These are phyloP conservation scores for Danionella cerebrum DNA, from an alignment of 2,113 vertebrate genomes.

Conservation along the genomic window DNA sequence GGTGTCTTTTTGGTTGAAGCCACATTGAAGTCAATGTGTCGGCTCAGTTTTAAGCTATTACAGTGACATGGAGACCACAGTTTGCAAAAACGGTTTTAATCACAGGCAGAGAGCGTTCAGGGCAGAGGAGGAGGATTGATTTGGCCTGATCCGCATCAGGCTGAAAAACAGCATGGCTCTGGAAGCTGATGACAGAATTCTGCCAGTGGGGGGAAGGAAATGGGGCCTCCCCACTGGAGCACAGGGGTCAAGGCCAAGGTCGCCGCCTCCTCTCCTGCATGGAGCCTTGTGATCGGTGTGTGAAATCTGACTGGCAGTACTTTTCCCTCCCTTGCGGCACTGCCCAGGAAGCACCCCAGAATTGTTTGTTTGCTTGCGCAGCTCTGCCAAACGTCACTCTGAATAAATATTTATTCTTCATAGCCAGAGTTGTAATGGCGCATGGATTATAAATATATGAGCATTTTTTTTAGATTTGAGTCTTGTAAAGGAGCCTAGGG, in stretches of 20 bases:
- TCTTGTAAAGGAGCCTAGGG: neutral
- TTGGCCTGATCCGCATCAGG: conserved; percentile 25
- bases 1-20: neutral
- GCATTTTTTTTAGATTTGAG: neutral
- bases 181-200: conserved; percentile 22
- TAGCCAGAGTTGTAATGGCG: neutral
- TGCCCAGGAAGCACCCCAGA: conserved; percentile 16
- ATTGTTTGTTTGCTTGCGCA: neutral
- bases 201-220: conserved; percentile 33
- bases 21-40: neutral
- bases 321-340: neutral
- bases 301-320: conserved; percentile 21
- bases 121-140: conserved; percentile 4
- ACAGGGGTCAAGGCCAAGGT: conserved; percentile 41
- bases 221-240: conserved; percentile 12
- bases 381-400: neutral
- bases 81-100: neutral
- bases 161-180: conserved; percentile 9
- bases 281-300: conserved; percentile 26
- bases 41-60: neutral
- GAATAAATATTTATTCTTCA: conserved; percentile 7
- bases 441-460: neutral
- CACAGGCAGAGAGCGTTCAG: neutral
- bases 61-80: neutral
- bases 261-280: conserved; percentile 4